A percentile compares a stretch with the other conserved stretches of the same genome.
Conservation (phyloP, 2,888 invertebrate species). For the Chirona hameri region DNA sequence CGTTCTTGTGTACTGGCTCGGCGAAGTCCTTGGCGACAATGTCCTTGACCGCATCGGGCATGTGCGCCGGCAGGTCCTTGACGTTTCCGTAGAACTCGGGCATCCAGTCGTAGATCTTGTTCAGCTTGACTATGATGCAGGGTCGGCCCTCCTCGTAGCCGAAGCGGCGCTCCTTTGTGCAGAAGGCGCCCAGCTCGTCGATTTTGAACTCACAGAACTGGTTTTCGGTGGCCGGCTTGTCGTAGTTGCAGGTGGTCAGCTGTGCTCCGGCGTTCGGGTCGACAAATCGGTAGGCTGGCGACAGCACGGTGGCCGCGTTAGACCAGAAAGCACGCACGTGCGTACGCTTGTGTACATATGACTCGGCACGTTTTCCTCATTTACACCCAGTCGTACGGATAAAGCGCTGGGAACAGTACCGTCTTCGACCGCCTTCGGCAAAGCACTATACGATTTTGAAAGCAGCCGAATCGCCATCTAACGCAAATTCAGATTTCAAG, state of each 20-base stretch:
- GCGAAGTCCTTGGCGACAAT: constrained; percentile 56
- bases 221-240: constrained; percentile 50
- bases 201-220: constrained; percentile 80
- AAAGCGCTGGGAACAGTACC: no score
- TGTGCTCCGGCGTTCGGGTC: constrained; percentile 10
- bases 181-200: constrained; percentile 64
- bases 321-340: constrained; percentile 34
- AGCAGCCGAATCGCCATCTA: no score
- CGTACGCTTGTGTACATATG: no score
- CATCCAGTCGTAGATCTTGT: constrained; percentile 90
- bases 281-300: constrained; percentile 34
- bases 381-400: no score
- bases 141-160: constrained; percentile 82
- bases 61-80: constrained; percentile 62
- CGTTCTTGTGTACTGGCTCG: not conserved
- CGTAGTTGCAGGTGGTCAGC: constrained; percentile 27
- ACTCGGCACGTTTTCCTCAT: no score
- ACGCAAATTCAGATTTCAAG: no score
- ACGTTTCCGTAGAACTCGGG: constrained; percentile 73
- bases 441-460: no score
- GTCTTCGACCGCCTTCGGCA: no score
- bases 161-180: constrained; percentile 71
- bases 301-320: constrained; percentile 65
- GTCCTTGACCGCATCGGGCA: constrained; percentile 71
- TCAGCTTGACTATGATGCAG: constrained; percentile 94